Evolutionary conservation across 1,140 invertebrate genomes (phyloP).

Genomic region (Arion vulgaris): DNA sequence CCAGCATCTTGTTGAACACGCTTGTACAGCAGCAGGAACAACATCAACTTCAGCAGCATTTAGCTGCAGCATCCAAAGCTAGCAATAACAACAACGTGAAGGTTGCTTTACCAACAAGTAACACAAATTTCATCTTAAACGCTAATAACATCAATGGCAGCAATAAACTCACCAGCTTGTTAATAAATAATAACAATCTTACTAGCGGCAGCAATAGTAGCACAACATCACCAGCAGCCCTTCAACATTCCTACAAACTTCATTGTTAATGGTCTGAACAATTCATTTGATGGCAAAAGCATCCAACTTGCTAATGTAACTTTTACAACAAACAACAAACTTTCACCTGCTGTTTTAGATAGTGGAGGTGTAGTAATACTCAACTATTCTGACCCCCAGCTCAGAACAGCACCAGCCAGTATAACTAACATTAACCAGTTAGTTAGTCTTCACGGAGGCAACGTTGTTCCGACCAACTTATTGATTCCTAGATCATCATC

Average conservation of each 20-base stretch:
- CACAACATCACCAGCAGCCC: neutral
- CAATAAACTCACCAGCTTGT: no score
- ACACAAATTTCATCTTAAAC: no score
- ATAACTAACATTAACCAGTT: constrained; percentile 10
- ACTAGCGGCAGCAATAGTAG: constrained; percentile 11
- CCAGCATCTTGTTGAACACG: constrained; percentile 27
- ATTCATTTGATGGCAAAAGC: neutral
- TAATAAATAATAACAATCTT: no score
- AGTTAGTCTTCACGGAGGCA: neutral
- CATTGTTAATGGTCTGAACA: neutral
- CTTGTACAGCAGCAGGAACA: constrained; percentile 29
- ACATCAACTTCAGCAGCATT: constrained; percentile 29
- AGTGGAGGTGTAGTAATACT: constrained; percentile 7
- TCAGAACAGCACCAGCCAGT: neutral
- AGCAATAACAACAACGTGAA: neutral
- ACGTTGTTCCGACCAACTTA: no score
- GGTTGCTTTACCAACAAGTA: no score
- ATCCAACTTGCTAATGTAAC: neutral
- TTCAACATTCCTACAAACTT: neutral
- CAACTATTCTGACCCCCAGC: neutral
- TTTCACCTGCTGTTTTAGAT: neutral
- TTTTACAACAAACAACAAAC: neutral
- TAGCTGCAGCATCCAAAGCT: constrained; percentile 11
- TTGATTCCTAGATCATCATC: no score
- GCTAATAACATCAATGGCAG: no score